Evolutionary conservation across 2,113 vertebrate genomes (phyloP).

Genomic region (Pelodiscus sinensis): DNA sequence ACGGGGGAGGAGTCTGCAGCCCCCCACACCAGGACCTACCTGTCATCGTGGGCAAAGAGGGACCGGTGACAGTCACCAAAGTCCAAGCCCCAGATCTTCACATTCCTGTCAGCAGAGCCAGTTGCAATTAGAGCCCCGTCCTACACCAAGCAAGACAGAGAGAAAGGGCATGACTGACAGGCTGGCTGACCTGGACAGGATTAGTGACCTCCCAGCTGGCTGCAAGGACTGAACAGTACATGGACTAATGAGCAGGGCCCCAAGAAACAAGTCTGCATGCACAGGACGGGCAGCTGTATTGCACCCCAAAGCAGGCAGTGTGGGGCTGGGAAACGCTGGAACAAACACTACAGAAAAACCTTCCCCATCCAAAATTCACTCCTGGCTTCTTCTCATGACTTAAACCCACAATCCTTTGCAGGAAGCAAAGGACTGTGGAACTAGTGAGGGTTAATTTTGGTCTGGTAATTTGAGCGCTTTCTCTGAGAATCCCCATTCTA

Average conservation of each 20-base stretch:
- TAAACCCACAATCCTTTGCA: fast-evolving
- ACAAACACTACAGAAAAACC: neutral
- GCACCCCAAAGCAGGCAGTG: neutral
- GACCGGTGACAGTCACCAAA: slow-evolving; percentile 98
- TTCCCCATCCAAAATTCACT: neutral
- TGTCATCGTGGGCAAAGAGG: slow-evolving; percentile 97
- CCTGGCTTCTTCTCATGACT: neutral
- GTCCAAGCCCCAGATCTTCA: slow-evolving; percentile 98
- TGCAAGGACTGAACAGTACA: neutral
- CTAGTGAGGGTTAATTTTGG: neutral
- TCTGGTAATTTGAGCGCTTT: neutral
- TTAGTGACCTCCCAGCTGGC: neutral
- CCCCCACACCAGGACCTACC: slow-evolving; percentile 73
- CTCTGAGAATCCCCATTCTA: neutral
- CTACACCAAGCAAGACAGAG: slow-evolving; percentile 66
- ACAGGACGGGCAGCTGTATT: neutral
- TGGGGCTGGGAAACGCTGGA: neutral
- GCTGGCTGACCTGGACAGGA: too few relatives aligned
- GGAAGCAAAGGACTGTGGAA: neutral
- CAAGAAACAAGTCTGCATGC: too few relatives aligned
- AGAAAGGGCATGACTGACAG: neutral
- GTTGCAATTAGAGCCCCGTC: slow-evolving; percentile 92
- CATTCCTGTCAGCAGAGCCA: slow-evolving; percentile 94
- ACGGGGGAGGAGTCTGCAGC: neutral
- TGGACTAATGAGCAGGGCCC: neutral